Conservation (phyloP, 1,140 invertebrate species). For the Tetraneura akinire region DNA sequence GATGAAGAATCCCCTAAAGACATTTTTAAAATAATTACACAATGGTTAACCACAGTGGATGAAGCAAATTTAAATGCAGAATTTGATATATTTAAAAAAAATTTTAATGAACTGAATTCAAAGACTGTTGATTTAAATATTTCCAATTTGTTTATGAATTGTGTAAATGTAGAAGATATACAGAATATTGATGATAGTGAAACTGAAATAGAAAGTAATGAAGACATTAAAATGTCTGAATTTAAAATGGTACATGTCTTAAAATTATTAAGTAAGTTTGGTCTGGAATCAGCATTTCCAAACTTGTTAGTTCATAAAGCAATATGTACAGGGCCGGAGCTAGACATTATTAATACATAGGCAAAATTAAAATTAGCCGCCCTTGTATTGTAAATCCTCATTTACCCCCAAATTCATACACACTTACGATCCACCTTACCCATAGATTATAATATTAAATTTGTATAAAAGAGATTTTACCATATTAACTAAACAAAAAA, state of each 20-base stretch:
- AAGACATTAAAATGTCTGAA: neutral
- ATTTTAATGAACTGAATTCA: constrained; percentile 5
- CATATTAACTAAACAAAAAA: too few species aligned
- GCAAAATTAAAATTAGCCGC: too few species aligned
- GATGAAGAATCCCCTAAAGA: neutral
- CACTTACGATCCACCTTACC: too few species aligned
- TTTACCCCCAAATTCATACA: too few species aligned
- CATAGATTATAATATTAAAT: too few species aligned
- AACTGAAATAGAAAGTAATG: neutral
- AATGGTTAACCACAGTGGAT: constrained; percentile 5
- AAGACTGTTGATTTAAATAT: constrained; percentile 20
- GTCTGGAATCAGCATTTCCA: constrained; percentile 12
- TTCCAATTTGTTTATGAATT: constrained; percentile 6
- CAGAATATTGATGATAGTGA: constrained; percentile 1
- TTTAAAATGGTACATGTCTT: constrained; percentile 7
- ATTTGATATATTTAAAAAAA: constrained; percentile 24
- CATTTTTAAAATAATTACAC: neutral
- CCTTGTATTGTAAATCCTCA: too few species aligned
- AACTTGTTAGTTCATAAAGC: constrained; percentile 5
- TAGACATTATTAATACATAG: too few species aligned
- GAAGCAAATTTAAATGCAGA: neutral
- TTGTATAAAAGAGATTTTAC: too few species aligned
- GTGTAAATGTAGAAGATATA: neutral
- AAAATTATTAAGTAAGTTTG: neutral
- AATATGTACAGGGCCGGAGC: constrained; percentile 16